phyloP scores from a whole-genome alignment of 2,797 vertebrate genomes.

The Choloepus didactylus region DNA sequence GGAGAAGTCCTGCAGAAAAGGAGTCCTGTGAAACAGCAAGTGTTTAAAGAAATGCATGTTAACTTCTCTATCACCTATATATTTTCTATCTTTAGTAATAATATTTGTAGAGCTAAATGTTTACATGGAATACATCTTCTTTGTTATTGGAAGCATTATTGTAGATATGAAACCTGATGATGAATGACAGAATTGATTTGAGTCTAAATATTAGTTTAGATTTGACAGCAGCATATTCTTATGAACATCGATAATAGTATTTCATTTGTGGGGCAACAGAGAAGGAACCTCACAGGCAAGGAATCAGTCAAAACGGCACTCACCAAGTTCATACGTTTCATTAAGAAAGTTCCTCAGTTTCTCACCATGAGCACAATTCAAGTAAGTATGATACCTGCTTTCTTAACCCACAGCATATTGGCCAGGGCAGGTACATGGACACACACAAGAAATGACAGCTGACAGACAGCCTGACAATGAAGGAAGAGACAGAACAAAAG shows the following conservation, averaged over 20 bases:
- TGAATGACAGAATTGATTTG: constrained; percentile 41
- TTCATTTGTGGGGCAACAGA: constrained; percentile 50
- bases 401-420: constrained; percentile 48
- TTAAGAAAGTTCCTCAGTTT: constrained; percentile 42
- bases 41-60: constrained; percentile 55
- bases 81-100: constrained; percentile 65
- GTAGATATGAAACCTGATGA: constrained; percentile 14
- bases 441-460: constrained; percentile 63
- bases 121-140: constrained; percentile 55
- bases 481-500: constrained; percentile 60
- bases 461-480: constrained; percentile 59
- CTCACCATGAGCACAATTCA: background rate
- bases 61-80: constrained; percentile 24
- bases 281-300: constrained; percentile 40
- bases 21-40: background rate
- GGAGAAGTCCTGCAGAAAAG: constrained; percentile 21
- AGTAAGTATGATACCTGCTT: constrained; percentile 46
- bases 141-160: constrained; percentile 57
- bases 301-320: constrained; percentile 41
- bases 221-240: constrained; percentile 47
- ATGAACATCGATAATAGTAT: constrained; percentile 49
- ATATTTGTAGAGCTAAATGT: constrained; percentile 20
- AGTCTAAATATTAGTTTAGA: constrained; percentile 55
- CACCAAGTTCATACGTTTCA: constrained; percentile 35
- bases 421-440: constrained; percentile 26